phyloP scores from a whole-genome alignment of 2,888 invertebrate genomes.

The Actias luna region DNA sequence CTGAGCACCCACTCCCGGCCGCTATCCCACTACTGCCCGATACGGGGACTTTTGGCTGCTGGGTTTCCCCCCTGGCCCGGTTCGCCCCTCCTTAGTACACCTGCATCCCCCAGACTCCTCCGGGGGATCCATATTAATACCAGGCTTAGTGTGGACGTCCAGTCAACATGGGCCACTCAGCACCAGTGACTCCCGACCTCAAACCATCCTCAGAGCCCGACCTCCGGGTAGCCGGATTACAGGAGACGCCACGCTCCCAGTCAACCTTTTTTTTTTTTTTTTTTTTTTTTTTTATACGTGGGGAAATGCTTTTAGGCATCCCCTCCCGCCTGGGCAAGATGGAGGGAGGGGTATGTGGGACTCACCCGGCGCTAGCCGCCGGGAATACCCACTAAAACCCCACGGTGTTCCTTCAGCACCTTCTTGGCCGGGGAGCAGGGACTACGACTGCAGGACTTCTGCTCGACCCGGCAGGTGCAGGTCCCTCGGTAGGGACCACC shows the following conservation, averaged over 20 bases:
- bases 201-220: slow-evolving; percentile 83
- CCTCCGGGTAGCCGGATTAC: slow-evolving; percentile 99
- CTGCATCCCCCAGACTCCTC: slow-evolving; percentile 88
- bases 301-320: too few relatives aligned
- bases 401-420: too few relatives aligned
- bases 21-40: slow-evolving; percentile 99
- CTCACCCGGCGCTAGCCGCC: too few relatives aligned
- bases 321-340: too few relatives aligned
- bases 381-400: too few relatives aligned
- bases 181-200: background rate
- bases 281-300: too few relatives aligned
- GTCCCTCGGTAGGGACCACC: too few relatives aligned
- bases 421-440: too few relatives aligned
- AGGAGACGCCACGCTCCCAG: slow-evolving; percentile 99
- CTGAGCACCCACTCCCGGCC: slow-evolving; percentile 96
- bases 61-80: slow-evolving; percentile 99
- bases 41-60: slow-evolving; percentile 99
- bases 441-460: too few relatives aligned
- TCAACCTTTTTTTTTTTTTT: too few relatives aligned
- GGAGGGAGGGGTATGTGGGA: too few relatives aligned
- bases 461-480: too few relatives aligned
- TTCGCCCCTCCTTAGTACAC: slow-evolving; percentile 98
- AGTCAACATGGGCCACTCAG: background rate
- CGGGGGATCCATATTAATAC: slow-evolving; percentile 89
- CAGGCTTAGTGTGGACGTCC: slow-evolving; percentile 1